Conservation (phyloP, 2,113 vertebrate genomes). For the Anhinga rufa region DNA sequence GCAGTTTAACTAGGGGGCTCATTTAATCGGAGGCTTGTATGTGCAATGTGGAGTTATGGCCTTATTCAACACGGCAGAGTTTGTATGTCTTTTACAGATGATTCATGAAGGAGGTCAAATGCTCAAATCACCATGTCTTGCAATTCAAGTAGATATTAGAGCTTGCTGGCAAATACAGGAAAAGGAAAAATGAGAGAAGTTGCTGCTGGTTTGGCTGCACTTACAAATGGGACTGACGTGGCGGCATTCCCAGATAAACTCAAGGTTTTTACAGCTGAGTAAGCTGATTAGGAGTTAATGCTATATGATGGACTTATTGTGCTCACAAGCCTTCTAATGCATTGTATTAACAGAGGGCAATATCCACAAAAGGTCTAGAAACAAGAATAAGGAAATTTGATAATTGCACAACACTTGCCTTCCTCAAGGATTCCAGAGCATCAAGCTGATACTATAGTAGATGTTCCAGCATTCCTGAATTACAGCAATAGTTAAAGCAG, state of each 20-base stretch:
- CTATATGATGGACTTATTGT: background rate
- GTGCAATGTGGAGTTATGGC: background rate
- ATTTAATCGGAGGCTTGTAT: background rate
- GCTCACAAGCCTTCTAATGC: conserved; percentile 4
- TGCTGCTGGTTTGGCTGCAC: conserved; percentile 12
- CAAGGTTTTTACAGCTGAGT: background rate
- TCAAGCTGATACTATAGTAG: background rate
- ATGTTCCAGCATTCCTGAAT: background rate
- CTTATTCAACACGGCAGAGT: background rate
- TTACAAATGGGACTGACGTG: conserved; percentile 10
- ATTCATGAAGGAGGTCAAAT: background rate
- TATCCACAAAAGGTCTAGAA: background rate
- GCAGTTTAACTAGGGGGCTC: background rate
- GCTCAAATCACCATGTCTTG: background rate
- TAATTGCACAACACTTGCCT: background rate
- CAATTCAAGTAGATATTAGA: background rate
- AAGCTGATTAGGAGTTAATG: conserved; percentile 48
- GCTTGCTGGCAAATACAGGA: background rate
- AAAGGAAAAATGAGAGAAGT: background rate
- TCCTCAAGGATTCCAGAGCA: background rate
- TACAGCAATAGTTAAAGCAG: background rate
- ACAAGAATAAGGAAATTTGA: background rate
- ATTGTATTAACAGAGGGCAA: background rate
- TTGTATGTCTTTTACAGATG: background rate
- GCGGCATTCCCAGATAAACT: conserved; percentile 44